These are phyloP conservation scores for Microcebus griseorufus DNA, from an alignment of 2,113 vertebrate genomes.

Conservation along the genomic window DNA sequence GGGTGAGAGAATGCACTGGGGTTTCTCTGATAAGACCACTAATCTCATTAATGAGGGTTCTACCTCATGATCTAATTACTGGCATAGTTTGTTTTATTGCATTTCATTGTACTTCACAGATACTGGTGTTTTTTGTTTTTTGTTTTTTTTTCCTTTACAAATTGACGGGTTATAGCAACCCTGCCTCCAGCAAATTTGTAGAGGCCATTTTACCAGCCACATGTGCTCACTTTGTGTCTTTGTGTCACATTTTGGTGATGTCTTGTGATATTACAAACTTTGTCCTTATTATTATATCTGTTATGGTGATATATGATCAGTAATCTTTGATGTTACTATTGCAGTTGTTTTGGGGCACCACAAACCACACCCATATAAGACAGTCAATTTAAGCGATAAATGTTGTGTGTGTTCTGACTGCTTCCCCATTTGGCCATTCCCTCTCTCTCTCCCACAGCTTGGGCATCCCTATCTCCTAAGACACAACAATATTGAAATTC, in stretches of 20 bases:
- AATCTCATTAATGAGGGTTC: not conserved
- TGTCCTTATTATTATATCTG: not conserved
- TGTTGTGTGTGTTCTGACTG: not conserved
- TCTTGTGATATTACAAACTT: not conserved
- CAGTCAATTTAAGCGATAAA: not conserved
- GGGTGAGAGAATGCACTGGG: not conserved
- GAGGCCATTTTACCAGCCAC: not conserved
- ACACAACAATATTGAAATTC: not conserved
- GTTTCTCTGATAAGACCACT: not conserved
- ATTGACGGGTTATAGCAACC: not conserved
- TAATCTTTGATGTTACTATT: not conserved
- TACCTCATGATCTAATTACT: not conserved
- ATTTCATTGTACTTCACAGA: not conserved
- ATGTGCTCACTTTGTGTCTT: not conserved
- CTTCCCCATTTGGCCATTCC: not conserved
- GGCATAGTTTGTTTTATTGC: not conserved
- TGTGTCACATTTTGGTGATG: not conserved
- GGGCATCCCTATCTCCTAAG: not conserved
- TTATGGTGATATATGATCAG: not conserved
- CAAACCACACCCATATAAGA: not conserved
- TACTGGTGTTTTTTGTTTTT: not conserved
- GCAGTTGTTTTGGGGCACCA: not conserved
- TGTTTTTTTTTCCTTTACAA: not conserved
- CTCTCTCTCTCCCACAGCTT: not conserved
- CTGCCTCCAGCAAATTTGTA: not conserved